Percentiles rank a stretch among this genome's conserved stretches.
These are phyloP conservation scores for Ochropleura plecta DNA, from an alignment of 2,888 invertebrate species.

Conservation along the genomic window DNA sequence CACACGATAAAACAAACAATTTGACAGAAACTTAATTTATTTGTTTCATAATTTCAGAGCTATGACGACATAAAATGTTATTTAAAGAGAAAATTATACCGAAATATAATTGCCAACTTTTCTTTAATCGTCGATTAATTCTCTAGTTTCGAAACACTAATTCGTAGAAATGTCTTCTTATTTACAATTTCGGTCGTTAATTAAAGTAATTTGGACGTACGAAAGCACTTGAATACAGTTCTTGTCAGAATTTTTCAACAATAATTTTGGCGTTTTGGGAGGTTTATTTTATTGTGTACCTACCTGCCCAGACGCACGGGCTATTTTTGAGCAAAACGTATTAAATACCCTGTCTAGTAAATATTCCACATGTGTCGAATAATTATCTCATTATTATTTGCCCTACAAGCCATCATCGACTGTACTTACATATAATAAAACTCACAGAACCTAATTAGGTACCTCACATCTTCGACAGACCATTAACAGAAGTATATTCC, in stretches of 20 bases:
- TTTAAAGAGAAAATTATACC: conserved; percentile 18
- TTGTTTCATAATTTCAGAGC: not conserved
- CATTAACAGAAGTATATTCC: conserved; percentile 10
- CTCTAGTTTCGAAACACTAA: conserved; percentile 12
- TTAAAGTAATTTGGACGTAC: conserved; percentile 25
- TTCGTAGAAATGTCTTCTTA: conserved; percentile 34
- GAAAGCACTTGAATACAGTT: conserved; percentile 10
- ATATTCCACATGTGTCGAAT: too few relatives aligned
- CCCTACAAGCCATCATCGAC: not conserved
- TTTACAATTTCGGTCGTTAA: conserved; percentile 25
- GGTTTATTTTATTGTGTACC: not conserved
- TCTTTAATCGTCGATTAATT: conserved; percentile 25
- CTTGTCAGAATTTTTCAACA: conserved; percentile 14
- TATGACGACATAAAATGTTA: not conserved
- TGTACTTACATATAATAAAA: not conserved
- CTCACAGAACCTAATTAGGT: not conserved
- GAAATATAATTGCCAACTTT: conserved; percentile 32
- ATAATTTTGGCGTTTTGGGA: not conserved
- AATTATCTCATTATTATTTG: not conserved
- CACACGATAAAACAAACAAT: not conserved
- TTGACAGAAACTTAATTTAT: not conserved
- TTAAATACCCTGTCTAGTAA: too few relatives aligned
- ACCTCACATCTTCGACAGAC: not conserved
- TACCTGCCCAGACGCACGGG: too few relatives aligned
- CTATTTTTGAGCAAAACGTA: not conserved